These are phyloP conservation scores for Trichomycterus rosablanca DNA, from an alignment of 2,113 vertebrate species.

Conservation along the genomic window DNA sequence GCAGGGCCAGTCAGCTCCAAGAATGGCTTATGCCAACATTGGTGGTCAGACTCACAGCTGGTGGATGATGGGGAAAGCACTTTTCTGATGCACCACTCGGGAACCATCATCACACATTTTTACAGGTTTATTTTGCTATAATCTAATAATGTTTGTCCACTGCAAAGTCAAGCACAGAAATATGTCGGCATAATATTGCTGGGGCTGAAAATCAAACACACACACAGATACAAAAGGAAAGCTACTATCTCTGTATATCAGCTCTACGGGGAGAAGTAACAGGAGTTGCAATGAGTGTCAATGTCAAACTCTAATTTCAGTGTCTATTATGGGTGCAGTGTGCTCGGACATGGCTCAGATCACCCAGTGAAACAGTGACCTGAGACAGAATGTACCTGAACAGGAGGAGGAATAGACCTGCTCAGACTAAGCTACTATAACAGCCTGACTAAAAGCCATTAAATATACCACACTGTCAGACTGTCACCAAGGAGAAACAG, in stretches of 20 bases:
- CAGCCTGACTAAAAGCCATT: slow-evolving; percentile 35
- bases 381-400: slow-evolving; percentile 34
- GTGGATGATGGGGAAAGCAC: too few species aligned
- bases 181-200: too few species aligned
- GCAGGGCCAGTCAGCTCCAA: too few species aligned
- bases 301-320: slow-evolving; percentile 42
- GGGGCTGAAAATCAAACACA: too few species aligned
- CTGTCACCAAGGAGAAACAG: not conserved
- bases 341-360: slow-evolving; percentile 38
- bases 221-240: slow-evolving; percentile 19
- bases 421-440: slow-evolving; percentile 1
- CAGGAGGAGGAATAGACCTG: slow-evolving; percentile 10
- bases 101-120: too few species aligned
- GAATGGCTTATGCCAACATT: too few species aligned
- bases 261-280: slow-evolving; percentile 23
- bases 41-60: too few species aligned
- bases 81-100: too few species aligned
- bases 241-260: slow-evolving; percentile 5
- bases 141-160: too few species aligned
- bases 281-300: slow-evolving; percentile 34
- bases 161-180: not conserved
- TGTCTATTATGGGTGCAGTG: slow-evolving; percentile 30
- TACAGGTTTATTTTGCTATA: too few species aligned
- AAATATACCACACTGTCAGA: slow-evolving; percentile 37
- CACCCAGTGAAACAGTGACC: slow-evolving; percentile 43